A percentile compares a stretch with the other conserved stretches of the same genome.
Conservation (phyloP, 2,797 vertebrate genomes). For the Martes flavigula region DNA sequence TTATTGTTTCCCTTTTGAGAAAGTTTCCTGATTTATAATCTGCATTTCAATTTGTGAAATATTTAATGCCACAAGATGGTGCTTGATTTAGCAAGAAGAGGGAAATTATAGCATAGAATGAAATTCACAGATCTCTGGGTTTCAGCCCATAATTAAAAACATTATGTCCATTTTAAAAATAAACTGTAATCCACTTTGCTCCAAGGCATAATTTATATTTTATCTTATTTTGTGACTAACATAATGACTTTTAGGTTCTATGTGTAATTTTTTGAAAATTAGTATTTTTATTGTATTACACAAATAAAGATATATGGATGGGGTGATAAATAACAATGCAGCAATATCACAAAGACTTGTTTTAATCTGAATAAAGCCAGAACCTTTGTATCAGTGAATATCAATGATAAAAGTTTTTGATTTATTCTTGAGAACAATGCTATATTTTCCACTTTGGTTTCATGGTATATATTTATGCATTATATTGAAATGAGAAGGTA, state of each 20-base stretch:
- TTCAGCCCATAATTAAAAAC: not conserved
- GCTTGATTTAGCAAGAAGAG: not conserved
- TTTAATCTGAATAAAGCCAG: not conserved
- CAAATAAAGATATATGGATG: not conserved
- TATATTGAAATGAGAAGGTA: not conserved
- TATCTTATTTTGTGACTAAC: not conserved
- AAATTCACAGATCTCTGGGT: not conserved
- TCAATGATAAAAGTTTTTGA: not conserved
- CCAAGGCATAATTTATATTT: not conserved
- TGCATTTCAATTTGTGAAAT: slow-evolving; percentile 26
- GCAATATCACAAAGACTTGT: not conserved
- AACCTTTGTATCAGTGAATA: not conserved
- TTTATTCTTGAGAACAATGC: not conserved
- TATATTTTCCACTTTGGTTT: not conserved
- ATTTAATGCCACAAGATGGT: not conserved
- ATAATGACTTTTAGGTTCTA: not conserved
- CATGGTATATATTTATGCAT: not conserved
- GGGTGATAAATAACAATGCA: not conserved
- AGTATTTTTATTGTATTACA: not conserved
- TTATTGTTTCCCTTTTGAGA: not conserved
- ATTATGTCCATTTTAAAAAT: not conserved
- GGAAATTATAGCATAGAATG: not conserved
- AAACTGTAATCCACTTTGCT: not conserved
- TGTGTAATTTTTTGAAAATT: not conserved
- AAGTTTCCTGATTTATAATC: not conserved